Evolutionary conservation across 1,140 invertebrate genomes (phyloP).

Genomic region (Lordiphosa collinella): DNA sequence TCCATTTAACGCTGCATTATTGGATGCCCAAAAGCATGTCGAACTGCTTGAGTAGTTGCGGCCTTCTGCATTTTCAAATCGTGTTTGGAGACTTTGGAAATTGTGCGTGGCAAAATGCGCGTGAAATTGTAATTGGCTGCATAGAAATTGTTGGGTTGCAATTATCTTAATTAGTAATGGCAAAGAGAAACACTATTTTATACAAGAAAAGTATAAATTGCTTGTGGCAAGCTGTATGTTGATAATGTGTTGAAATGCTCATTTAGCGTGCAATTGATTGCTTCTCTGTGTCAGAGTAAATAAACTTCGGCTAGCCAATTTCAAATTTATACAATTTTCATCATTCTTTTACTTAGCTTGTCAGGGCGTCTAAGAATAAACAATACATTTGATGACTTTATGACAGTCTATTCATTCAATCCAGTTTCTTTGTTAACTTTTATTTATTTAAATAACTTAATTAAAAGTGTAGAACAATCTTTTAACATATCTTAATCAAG

Average conservation of each 20-base stretch:
- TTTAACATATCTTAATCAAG: slow-evolving; percentile 29
- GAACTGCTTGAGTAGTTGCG: slow-evolving; percentile 16
- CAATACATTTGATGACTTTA: slow-evolving; percentile 23
- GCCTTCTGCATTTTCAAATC: slow-evolving; percentile 4
- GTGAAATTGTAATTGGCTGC: slow-evolving; percentile 47
- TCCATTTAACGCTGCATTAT: slow-evolving; percentile 45
- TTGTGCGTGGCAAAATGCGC: slow-evolving; percentile 47
- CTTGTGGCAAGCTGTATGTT: slow-evolving; percentile 5
- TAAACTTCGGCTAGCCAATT: background rate
- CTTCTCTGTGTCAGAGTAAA: background rate
- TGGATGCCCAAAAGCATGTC: slow-evolving; percentile 19
- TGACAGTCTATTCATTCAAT: slow-evolving; percentile 15
- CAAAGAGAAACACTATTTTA: slow-evolving; percentile 7
- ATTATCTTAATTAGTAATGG: slow-evolving; percentile 59
- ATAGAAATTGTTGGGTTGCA: slow-evolving; percentile 34
- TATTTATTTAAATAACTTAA: slow-evolving; percentile 45
- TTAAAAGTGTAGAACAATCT: slow-evolving; percentile 47
- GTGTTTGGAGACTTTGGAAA: slow-evolving; percentile 10
- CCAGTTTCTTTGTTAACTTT: slow-evolving; percentile 36
- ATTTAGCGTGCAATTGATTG: slow-evolving; percentile 38
- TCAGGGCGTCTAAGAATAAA: no score
- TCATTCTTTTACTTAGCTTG: no score
- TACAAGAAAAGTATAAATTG: slow-evolving; percentile 6
- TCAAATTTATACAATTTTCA: background rate
- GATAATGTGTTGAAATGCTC: slow-evolving; percentile 62